Base-by-base conservation (phyloP, 2,113 vertebrate species). In the Cichladusa arquata region DNA sequence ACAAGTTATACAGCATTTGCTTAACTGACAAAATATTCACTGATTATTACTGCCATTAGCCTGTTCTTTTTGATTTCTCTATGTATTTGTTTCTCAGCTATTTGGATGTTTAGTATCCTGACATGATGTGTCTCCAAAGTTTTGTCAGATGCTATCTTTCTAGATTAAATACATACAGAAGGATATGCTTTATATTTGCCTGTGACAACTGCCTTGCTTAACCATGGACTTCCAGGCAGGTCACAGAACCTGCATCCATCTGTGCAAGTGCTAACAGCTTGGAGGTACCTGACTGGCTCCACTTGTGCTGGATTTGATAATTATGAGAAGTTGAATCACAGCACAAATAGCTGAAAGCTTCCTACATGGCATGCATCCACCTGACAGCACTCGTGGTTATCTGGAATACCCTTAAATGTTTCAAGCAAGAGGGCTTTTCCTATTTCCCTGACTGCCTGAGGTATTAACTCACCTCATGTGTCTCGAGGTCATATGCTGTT, bases 11-110 rank as follows among this genome's bases (percentile, higher is more conserved):
- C 91, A 97, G 96, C 94, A 93, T 91, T 81, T 96, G 89, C 94
- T 90, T 97, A 95, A 90, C 64, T 96, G 96, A 94, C 94, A 94
- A 97, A 96, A 93, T 96, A 96, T 96, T 97, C 86, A 97, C 96
- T 92, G 96, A 96, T 91, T 96, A 96, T 94, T 91, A 96, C 62
- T 97, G 94, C 53, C 58, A 81, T 96, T 96, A 86, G 58, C 91
- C 78, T 96, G 78, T 96, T 95, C 94, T 96, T 96, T 97, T 96
- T 97, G 94, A 81, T 67, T 86, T 97, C 97, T 92, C 95, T 77
- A 92, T 73, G 96, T 94, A 95, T 96, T 96, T 97, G 80, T 94
- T 97, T 97, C 91, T 93, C 83, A 93, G 93, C 57, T 94, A 80
- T 92, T 95, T 77, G 92, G 84, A 72, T 60, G 90, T 87, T 90